Conservation (phyloP, 2,888 invertebrate species). For the Caenorhabditis parvicauda region DNA sequence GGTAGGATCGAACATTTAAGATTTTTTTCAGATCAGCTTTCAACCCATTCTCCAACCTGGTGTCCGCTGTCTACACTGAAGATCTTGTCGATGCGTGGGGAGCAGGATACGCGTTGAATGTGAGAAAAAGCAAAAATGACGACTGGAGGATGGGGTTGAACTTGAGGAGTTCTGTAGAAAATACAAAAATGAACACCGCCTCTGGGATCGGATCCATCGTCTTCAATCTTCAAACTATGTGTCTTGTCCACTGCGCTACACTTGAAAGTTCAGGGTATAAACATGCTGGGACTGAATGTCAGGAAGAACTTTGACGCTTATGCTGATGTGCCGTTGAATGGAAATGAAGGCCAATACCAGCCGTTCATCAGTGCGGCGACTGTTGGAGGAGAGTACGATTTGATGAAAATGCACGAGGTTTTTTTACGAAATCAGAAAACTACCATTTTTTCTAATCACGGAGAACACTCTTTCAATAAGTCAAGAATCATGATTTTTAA, state of each 20-base stretch:
- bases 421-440: too few relatives aligned
- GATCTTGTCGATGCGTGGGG: slow-evolving; percentile 48
- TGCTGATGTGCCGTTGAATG: slow-evolving; percentile 34
- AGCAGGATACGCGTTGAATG: slow-evolving; percentile 44
- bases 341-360: slow-evolving; percentile 27
- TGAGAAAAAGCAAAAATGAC: slow-evolving; percentile 6
- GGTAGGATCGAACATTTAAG: not conserved
- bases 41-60: slow-evolving; percentile 45
- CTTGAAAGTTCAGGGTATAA: slow-evolving; percentile 35
- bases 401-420: slow-evolving; percentile 36
- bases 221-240: too few relatives aligned
- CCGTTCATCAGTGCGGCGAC: slow-evolving; percentile 26
- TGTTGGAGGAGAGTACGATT: slow-evolving; percentile 39
- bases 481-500: too few relatives aligned
- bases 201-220: too few relatives aligned
- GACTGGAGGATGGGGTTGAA: too few relatives aligned
- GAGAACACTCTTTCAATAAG: too few relatives aligned
- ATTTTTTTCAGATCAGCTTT: slow-evolving; percentile 34
- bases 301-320: slow-evolving; percentile 38
- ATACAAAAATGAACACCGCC: too few relatives aligned
- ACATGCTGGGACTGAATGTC: slow-evolving; percentile 35
- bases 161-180: too few relatives aligned
- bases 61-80: slow-evolving; percentile 37
- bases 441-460: too few relatives aligned
- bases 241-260: too few relatives aligned